Evolutionary conservation across 2,888 invertebrate genomes (phyloP).

Genomic region (Ephialtes manifestator): DNA sequence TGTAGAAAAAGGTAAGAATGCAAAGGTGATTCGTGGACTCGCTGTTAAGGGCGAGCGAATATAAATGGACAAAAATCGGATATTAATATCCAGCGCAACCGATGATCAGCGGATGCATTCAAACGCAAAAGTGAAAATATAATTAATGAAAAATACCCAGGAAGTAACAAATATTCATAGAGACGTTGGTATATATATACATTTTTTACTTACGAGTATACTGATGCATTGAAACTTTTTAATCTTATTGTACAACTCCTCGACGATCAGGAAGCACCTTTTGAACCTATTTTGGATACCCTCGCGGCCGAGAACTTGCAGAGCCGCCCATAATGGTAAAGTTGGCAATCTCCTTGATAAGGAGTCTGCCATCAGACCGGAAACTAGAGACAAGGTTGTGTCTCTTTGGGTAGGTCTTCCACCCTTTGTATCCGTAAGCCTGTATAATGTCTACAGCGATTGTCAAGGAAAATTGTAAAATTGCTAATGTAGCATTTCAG

Average conservation of each 20-base stretch:
- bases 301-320: conserved; percentile 91
- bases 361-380: conserved; percentile 86
- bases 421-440: conserved; percentile 87
- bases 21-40: no score
- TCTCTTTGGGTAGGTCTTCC: conserved; percentile 83
- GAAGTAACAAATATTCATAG: no score
- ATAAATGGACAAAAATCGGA: no score
- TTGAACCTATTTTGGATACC: conserved; percentile 91
- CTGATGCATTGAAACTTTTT: conserved; percentile 90
- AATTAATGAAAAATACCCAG: no score
- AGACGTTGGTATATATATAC: no score
- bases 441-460: conserved; percentile 87
- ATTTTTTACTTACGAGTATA: conserved; percentile 89
- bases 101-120: no score
- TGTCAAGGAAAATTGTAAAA: conserved; percentile 73
- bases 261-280: conserved; percentile 92
- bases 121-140: no score
- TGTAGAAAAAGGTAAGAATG: no score
- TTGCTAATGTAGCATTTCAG: no score
- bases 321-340: conserved; percentile 94
- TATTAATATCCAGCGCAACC: no score
- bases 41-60: no score
- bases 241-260: conserved; percentile 88
- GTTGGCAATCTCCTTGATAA: conserved; percentile 90
- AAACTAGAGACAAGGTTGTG: conserved; percentile 81